Base-by-base conservation (phyloP, 2,888 invertebrate genomes). In the Platycheirus rosarum region DNA sequence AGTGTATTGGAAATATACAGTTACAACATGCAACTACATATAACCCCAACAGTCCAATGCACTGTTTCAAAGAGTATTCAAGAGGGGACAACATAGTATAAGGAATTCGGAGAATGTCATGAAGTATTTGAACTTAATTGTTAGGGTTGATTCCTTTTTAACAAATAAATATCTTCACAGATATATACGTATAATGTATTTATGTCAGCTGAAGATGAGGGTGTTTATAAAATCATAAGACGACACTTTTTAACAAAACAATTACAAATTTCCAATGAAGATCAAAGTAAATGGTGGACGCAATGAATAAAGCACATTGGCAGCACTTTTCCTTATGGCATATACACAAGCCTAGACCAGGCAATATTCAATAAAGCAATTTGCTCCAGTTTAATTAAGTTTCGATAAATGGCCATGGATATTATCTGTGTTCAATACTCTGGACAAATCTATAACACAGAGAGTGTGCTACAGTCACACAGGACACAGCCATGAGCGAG, bases 401-500 rank as follows among this genome's bases (percentile, higher is more conserved):
- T 65, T 32, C n/a, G 23, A 44, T 35, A 70, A 14, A 13, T 55
- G 69, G 48, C 65, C 66, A 48, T 76, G 69, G 62, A 48, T 26
- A 16, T 37, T 60, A 35, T 35, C 53, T 51, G 13, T 35, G 9
- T 26, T 44, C 18, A 46, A 32, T 11, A 35, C 11, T 48, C 40
- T 40, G 32, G 32, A 51, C 2, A n/a, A 48, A 26, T 35, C 42
- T 63, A 14, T 23, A 55, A 29, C n/a, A 40, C 8, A 9, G 32
- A 49, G 14, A 37, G 20, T 42, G 63, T 65, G 42, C 16, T n/a
- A n/a, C n/a, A n/a, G n/a, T n/a, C n/a, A n/a, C n/a, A n/a, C n/a
- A n/a, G n/a, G n/a, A n/a, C 16, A 55, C 40, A 62, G 42, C 48
- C 68, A 53, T 46, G 55, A 55, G 8, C 11, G 23, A 51, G 69